Base-by-base conservation (phyloP, 1,140 invertebrate species). In the Drosophila eugracilis region DNA sequence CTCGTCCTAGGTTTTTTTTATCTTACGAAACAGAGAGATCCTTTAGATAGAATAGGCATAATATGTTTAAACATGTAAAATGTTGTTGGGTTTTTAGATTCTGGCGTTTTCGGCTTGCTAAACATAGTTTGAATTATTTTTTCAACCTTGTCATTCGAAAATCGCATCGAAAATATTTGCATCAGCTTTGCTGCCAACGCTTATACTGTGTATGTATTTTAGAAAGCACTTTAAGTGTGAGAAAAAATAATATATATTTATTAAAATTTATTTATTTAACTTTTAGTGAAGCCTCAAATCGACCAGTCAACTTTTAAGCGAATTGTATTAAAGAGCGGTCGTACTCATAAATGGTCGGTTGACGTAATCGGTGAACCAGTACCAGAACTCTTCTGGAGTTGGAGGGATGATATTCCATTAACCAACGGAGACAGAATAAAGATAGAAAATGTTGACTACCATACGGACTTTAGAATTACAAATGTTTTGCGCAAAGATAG, bases 291-390 rank as follows among this genome's bases (percentile, higher is more conserved):
- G 93, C 98, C 98, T 69, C 95, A 96, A 85, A 99, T 99, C 91
- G 97, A 98, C 83, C 94, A 97, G 73, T 95, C 95, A 69, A 98
- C 96, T 75, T 95, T 98, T 92, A 97, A 97, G 89, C 94, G 95
- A 5, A 91, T 98, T 1, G 95, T 95, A 0, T 94, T 98, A 7
- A 99, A 99, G 92, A 96, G 97, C 63, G 98, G 98, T 79, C 94
- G 97, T 66, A 97, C 96, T 5, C 96, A 98, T 92, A 98, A 97
- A 91, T 98, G 97, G 96, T 95, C 97, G 15, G 97, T 98, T 3
- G 97, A 98, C 91, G 95, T 98, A 34, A 94, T 91, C 70, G 97
- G 97, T 85, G 97, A 99, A 93, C 97, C 97, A 15, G 93, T 96
- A 77, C 97, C 97, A 85, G 94, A 95, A 30, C 93, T 95, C n/a